These are phyloP conservation scores for Zenarchopterus dispar DNA, from an alignment of 2,797 vertebrate genomes.

Conservation along the genomic window DNA sequence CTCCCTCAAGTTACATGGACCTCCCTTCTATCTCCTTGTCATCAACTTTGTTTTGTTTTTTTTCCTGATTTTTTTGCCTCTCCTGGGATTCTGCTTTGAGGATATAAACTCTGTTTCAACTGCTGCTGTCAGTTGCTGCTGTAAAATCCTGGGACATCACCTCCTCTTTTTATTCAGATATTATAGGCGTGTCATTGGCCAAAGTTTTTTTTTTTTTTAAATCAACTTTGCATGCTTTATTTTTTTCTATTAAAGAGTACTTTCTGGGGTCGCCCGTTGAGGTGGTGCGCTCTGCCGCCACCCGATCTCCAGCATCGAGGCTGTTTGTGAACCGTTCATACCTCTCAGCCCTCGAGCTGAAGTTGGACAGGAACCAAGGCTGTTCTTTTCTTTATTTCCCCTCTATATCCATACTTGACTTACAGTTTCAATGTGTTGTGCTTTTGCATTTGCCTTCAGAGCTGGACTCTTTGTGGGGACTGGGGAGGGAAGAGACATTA, in stretches of 20 bases:
- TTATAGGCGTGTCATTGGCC: not conserved
- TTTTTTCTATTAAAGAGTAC: conserved; percentile 15
- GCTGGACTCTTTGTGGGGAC: conserved; percentile 78
- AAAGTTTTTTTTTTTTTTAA: not conserved
- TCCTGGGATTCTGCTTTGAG: conserved; percentile 37
- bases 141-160: conserved; percentile 6
- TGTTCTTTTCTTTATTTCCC: conserved; percentile 42
- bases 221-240: conserved; percentile 61
- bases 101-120: conserved; percentile 31
- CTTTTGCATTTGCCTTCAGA: conserved; percentile 64
- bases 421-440: conserved; percentile 45
- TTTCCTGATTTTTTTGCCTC: conserved; percentile 13
- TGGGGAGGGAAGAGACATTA: conserved; percentile 40
- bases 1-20: conserved; percentile 32
- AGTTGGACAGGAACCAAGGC: conserved; percentile 73
- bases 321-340: conserved; percentile 53
- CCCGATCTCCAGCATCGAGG: not conserved
- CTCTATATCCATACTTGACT: conserved; percentile 46
- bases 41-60: conserved; percentile 34
- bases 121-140: conserved; percentile 30
- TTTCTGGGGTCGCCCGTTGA: conserved; percentile 10
- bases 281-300: conserved; percentile 4
- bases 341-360: conserved; percentile 50
- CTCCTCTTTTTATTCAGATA: conserved; percentile 3
- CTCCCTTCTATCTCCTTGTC: conserved; percentile 59